Evolutionary conservation across 2,113 vertebrate genomes (phyloP).

Genomic region (Actenoides lindsayi): DNA sequence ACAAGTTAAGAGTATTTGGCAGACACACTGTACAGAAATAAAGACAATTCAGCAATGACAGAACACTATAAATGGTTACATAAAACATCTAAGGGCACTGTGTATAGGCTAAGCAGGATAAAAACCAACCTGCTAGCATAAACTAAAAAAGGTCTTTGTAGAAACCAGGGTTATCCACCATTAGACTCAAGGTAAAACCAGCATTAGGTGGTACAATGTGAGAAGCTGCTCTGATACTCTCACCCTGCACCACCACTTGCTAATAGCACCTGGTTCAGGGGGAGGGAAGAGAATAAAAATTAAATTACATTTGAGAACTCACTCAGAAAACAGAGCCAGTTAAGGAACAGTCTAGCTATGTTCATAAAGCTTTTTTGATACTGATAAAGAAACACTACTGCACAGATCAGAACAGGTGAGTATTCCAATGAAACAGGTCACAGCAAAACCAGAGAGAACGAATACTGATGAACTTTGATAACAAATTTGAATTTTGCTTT

Average conservation of each 20-base stretch:
- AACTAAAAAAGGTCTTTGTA: neutral
- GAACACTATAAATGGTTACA: neutral
- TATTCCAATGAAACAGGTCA: neutral
- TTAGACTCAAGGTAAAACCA: neutral
- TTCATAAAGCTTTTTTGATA: neutral
- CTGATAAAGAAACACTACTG: neutral
- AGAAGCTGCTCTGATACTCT: neutral
- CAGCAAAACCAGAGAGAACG: neutral
- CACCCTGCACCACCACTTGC: neutral
- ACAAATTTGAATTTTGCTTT: neutral
- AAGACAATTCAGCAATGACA: slow-evolving; percentile 3
- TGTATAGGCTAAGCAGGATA: neutral
- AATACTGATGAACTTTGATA: neutral
- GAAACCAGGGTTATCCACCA: neutral
- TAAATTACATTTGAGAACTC: neutral
- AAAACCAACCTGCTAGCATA: neutral
- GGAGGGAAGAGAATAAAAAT: neutral
- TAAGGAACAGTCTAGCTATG: neutral
- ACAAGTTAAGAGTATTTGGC: neutral
- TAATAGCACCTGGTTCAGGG: neutral
- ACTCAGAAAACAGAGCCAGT: neutral
- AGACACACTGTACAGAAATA: neutral
- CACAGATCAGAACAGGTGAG: neutral
- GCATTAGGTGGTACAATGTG: neutral
- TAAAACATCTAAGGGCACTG: neutral